Conservation (phyloP, 1,140 invertebrate genomes). For the Popillia japonica region DNA sequence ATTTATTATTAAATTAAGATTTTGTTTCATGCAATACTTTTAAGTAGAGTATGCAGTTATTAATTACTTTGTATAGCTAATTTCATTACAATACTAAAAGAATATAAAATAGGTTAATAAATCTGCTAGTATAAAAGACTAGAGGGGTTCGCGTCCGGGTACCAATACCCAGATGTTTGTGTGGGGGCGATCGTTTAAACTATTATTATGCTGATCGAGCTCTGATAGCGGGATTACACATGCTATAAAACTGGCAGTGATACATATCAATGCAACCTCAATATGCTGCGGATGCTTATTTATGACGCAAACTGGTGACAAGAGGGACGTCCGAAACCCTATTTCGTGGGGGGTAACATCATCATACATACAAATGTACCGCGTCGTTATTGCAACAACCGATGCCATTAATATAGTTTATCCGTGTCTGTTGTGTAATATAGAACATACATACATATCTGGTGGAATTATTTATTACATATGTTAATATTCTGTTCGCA, state of each 20-base stretch:
- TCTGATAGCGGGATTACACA: constrained; percentile 60
- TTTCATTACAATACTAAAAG: too few relatives aligned
- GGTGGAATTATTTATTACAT: constrained; percentile 21
- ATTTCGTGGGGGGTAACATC: constrained; percentile 23
- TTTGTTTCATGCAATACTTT: too few relatives aligned
- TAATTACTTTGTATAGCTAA: too few relatives aligned
- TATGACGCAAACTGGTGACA: constrained; percentile 57
- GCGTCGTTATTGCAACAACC: constrained; percentile 16
- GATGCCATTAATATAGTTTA: constrained; percentile 31
- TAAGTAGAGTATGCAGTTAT: too few relatives aligned
- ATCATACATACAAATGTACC: constrained; percentile 37
- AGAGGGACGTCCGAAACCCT: constrained; percentile 41
- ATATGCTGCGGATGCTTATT: constrained; percentile 58
- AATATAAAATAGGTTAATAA: background rate
- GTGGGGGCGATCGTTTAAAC: constrained; percentile 52
- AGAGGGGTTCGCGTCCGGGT: background rate
- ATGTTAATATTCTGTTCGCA: constrained; percentile 22
- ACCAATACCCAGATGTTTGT: constrained; percentile 53
- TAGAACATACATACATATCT: background rate
- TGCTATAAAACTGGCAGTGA: constrained; percentile 60
- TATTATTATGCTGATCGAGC: constrained; percentile 61
- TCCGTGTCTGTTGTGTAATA: constrained; percentile 21
- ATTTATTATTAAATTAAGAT: too few relatives aligned
- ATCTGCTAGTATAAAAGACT: background rate
- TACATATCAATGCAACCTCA: constrained; percentile 61